Base-by-base conservation (phyloP, 2,888 invertebrate species). In the Lithophane ornitopus region DNA sequence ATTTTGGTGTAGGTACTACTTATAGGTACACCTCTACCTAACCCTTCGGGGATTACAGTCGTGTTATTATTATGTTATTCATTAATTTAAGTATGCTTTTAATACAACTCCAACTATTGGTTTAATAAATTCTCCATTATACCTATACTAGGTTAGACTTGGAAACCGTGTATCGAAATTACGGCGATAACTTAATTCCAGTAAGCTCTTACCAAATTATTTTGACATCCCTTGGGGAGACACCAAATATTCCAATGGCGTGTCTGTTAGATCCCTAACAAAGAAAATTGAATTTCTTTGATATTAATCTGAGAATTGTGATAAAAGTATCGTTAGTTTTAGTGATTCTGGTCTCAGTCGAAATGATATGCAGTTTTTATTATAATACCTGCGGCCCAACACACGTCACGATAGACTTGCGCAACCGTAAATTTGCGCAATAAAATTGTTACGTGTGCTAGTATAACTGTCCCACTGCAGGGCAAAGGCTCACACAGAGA, bases 201-300 rank as follows among this genome's bases (percentile, higher is more conserved):
- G 22, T 46, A 63, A 54, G 44, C 63, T 59, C 49, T 56, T 6
- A 56, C 6, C 46, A 9, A 75, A 75, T 49, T 58, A 49, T 19
- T 66, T 76, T 58, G 39, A 9, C 14, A 34, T 76, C 26, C 58
- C 66, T 76, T n/a, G 6, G 39, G 44, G 26, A 66, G 3, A 49
- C 19, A 16, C 14, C n/a, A 34, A 65, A 66, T 3, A 49, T 70
- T 56, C 34, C 41, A 54, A 65, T n/a, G 66, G 39, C 46, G 19
- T 76, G 66, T 49, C 56, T 49, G 8, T 49, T 49, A 46, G 9
- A 70, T 22, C n/a, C 19, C 19, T 34, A 22, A 39, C 39, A 56
- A 56, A 74, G 19, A 26, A 46, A 49, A 73, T 39, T 6, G 19
- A 34, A 39, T 46, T 65, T n/a, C 8, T 75, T 65, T 63, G 12